Evolutionary conservation across 2,797 vertebrate species (phyloP).

Genomic region (Streptopelia turtur): DNA sequence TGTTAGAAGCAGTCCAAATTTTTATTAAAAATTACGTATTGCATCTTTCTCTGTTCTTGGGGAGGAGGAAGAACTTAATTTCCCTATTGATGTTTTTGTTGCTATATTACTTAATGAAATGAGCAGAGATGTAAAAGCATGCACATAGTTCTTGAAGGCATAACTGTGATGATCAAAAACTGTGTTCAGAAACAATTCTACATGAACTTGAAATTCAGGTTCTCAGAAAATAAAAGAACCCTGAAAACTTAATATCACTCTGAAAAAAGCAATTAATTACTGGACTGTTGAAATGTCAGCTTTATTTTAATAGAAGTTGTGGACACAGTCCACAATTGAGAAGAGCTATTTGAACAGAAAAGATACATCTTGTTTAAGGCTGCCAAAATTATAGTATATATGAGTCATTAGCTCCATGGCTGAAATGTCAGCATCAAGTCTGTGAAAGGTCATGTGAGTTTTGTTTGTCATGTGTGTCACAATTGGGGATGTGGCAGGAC

Average conservation of each 20-base stretch:
- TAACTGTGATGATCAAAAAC: not conserved
- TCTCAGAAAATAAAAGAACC: not conserved
- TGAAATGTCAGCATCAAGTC: not conserved
- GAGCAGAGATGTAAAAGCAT: not conserved
- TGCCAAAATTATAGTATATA: not conserved
- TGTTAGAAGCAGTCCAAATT: not conserved
- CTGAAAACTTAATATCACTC: not conserved
- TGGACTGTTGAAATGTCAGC: not conserved
- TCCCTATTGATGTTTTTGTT: not conserved
- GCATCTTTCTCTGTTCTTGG: not conserved
- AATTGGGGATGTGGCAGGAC: not conserved
- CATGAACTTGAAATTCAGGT: not conserved
- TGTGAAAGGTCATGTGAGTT: fast-evolving
- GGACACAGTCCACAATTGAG: fast-evolving
- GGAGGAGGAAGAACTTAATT: not conserved
- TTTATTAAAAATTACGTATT: not conserved
- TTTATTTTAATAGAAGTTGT: not conserved
- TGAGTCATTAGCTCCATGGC: not conserved
- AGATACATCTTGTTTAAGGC: not conserved
- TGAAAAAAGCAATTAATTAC: not conserved
- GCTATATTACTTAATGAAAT: not conserved
- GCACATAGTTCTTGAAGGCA: not conserved
- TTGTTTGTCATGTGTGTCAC: not conserved
- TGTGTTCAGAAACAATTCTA: not conserved
- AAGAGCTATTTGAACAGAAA: not conserved